Base-by-base conservation (phyloP, 2,797 vertebrate genomes). In the Urocyon cinereoargenteus region DNA sequence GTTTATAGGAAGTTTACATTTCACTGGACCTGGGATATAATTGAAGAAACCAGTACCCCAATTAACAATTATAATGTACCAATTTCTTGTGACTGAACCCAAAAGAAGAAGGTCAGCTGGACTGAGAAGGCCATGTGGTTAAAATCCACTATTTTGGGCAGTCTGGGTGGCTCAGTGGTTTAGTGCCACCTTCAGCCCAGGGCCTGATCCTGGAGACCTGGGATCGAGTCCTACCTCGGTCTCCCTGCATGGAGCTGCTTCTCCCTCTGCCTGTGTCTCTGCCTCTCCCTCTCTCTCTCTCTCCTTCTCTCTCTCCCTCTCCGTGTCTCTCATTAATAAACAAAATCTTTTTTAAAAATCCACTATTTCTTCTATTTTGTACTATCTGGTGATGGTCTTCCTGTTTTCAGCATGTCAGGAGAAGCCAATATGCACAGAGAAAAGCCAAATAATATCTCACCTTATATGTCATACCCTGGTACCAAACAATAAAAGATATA, bases 11-110 rank as follows among this genome's bases (percentile, higher is more conserved):
- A 97, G 22, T 78, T 88, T 93, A 64, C 5, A 68, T 75, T 86
- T 93, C 73, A 93, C 12, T 93, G 81, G 75, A 75, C 49, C 40
- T 89, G 40, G n/a, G 53, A 66, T 86, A 83, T 68, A 89, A 96
- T 2, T 85, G 24, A 86, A 89, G 61, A 96, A 93, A 88, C 77
- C n/a, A 78, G 18, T 78, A 82, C 86, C 19, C 15, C 55, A 78
- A 90, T 62, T 82, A 92, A 91, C 5, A 40, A 19, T 62, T 78
- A 4, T 68, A 82, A 82, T 72, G 3, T 61, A 89, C 82, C 31
- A 21, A 94, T 68, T 72, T 92, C 70, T 82, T 83, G 68, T n/a
- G 31, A 81, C 4, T 86, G 53, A 95, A 86, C 61, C 31, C 36
- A 34, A 45, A 86, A 89, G n/a, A 51, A 90, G 83, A 53, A 57